A percentile compares a stretch with the other conserved stretches of the same genome.
Conservation (phyloP, 2,113 vertebrate species). For the Osmerus mordax region DNA sequence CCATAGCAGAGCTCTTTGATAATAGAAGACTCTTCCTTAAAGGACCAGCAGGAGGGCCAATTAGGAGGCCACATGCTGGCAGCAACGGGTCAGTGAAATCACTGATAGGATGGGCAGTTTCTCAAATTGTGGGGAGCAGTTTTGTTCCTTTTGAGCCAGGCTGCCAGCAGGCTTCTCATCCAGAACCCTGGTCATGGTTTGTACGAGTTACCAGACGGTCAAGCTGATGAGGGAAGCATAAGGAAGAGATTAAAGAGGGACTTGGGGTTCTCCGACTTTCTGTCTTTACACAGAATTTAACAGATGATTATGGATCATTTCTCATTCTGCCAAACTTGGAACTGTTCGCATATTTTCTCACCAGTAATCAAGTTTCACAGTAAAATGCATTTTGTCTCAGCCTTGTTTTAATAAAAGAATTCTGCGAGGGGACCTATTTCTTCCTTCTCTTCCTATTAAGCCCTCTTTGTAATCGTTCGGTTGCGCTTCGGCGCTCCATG, state of each 20-base stretch:
- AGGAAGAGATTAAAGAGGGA: neutral
- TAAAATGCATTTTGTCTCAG: neutral
- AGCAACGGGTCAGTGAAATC: constrained; percentile 12
- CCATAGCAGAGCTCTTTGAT: constrained; percentile 41
- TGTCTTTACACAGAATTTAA: too few relatives aligned
- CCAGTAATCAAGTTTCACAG: neutral
- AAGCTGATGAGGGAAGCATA: neutral
- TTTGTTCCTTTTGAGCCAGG: neutral
- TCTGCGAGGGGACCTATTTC: neutral
- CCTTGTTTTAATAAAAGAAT: neutral
- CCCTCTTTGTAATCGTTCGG: neutral
- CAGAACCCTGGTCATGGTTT: neutral
- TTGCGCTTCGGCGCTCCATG: neutral
- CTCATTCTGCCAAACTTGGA: too few relatives aligned
- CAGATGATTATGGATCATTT: too few relatives aligned
- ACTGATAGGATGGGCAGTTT: neutral
- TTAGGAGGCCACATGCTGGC: constrained; percentile 44
- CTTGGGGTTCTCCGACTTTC: neutral
- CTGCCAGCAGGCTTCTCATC: constrained; percentile 6
- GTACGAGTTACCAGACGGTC: neutral
- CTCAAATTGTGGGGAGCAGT: neutral
- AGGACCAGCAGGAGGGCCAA: constrained; percentile 43
- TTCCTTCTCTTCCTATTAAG: neutral
- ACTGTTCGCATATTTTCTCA: too few relatives aligned
- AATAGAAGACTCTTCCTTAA: constrained; percentile 36